Conservation (phyloP, 2,888 invertebrate genomes). For the Himalopsyche anomala region DNA sequence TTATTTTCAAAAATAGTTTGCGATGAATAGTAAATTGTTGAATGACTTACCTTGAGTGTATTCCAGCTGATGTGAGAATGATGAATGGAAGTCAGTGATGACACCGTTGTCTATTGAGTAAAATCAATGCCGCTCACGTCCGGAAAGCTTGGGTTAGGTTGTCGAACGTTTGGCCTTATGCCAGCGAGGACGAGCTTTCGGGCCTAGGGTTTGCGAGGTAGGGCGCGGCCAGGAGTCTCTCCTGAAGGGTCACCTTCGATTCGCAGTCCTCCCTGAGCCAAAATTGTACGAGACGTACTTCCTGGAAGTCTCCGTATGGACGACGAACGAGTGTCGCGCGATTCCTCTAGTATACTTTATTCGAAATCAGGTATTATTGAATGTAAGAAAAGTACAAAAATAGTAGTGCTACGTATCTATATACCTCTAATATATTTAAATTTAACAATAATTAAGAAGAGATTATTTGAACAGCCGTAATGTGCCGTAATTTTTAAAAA, state of each 20-base stretch:
- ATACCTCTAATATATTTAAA: conserved; percentile 54
- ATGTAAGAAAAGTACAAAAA: conserved; percentile 64
- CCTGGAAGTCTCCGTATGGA: background rate
- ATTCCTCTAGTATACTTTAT: background rate
- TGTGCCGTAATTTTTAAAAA: conserved; percentile 47
- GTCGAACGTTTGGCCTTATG: conserved; percentile 26
- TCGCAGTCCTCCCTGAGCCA: background rate
- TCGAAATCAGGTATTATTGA: conserved; percentile 49
- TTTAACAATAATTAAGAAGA: conserved; percentile 55
- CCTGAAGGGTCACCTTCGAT: conserved; percentile 11
- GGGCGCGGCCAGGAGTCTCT: conserved; percentile 38
- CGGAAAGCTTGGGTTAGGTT: conserved; percentile 36
- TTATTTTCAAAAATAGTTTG: too few relatives aligned
- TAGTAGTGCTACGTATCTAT: conserved; percentile 58
- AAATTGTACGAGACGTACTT: background rate
- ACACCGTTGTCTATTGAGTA: conserved; percentile 19
- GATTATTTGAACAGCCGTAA: conserved; percentile 50
- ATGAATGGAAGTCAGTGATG: conserved; percentile 2
- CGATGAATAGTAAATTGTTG: too few relatives aligned
- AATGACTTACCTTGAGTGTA: conserved; percentile 5
- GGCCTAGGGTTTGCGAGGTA: background rate
- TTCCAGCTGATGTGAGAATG: conserved; percentile 20
- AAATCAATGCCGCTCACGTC: conserved; percentile 37
- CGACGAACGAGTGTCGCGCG: background rate
- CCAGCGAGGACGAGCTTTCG: conserved; percentile 33